Conservation (phyloP, 37 sponge, comb jelly and placozoan genomes). For the Corticium candelabrum region DNA sequence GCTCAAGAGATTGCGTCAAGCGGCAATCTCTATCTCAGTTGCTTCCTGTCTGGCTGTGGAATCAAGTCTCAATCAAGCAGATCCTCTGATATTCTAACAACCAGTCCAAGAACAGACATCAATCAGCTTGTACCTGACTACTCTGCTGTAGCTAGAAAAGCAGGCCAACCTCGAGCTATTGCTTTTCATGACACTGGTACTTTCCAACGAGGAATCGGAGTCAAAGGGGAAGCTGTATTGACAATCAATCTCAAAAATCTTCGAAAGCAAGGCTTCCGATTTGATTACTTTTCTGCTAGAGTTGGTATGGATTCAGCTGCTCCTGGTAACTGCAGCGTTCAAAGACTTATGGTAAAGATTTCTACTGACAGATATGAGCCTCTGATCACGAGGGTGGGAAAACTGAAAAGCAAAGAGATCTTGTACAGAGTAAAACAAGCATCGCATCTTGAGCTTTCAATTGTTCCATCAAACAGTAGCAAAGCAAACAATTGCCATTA, state of each 20-base stretch:
- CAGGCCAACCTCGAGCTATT: background rate
- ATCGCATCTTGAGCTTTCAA: background rate
- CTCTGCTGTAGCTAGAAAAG: background rate
- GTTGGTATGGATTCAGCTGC: background rate
- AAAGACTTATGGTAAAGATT: background rate
- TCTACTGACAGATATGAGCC: background rate
- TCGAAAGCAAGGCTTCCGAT: background rate
- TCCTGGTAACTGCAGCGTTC: background rate
- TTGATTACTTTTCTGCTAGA: background rate
- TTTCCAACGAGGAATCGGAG: background rate
- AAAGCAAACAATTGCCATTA: background rate
- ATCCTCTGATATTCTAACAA: background rate
- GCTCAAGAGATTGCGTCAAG: background rate
- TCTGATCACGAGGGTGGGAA: background rate
- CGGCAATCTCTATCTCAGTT: background rate
- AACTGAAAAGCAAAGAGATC: background rate
- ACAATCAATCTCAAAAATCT: background rate
- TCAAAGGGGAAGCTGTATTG: background rate
- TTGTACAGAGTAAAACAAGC: background rate
- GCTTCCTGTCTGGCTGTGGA: background rate
- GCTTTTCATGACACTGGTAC: background rate
- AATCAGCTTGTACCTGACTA: too few relatives aligned
- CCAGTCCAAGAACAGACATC: too few relatives aligned
- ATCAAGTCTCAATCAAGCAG: background rate
- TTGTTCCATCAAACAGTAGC: background rate